Evolutionary conservation across 2,797 vertebrate species (phyloP).

Genomic region (Helostoma temminkii): DNA sequence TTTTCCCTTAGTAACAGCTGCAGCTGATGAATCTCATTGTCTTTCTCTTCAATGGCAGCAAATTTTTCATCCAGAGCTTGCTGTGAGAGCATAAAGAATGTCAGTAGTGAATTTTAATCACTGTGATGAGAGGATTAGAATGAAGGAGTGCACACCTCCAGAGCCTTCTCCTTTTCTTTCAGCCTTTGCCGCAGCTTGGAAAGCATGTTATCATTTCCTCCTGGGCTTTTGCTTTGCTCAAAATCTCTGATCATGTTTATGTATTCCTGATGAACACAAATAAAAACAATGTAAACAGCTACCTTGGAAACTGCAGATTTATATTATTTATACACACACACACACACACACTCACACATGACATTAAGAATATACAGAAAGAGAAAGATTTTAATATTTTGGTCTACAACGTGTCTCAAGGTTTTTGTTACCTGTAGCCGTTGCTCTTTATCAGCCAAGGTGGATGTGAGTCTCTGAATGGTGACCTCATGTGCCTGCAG

Average conservation of each 20-base stretch:
- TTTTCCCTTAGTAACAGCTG: constrained; percentile 85
- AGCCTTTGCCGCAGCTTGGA: constrained; percentile 84
- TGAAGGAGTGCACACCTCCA: constrained; percentile 77
- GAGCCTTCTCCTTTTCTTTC: constrained; percentile 85
- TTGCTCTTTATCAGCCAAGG: constrained; percentile 86
- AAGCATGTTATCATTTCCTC: constrained; percentile 78
- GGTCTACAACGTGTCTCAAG: no score
- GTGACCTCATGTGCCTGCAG: constrained; percentile 86
- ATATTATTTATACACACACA: no score
- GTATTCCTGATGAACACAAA: constrained; percentile 80
- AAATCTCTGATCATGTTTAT: constrained; percentile 83
- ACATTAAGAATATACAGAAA: background rate
- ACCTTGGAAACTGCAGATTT: background rate
- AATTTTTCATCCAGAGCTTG: constrained; percentile 85
- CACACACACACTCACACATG: no score
- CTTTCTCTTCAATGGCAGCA: constrained; percentile 86
- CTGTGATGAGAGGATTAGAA: background rate
- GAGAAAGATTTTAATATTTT: no score
- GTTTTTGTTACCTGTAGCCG: constrained; percentile 82
- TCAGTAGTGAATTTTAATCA: constrained; percentile 27
- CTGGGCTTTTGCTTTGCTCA: constrained; percentile 80
- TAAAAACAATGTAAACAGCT: background rate
- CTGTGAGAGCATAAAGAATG: constrained; percentile 65
- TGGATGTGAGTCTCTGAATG: constrained; percentile 86
- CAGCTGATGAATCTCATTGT: constrained; percentile 86